These are phyloP conservation scores for Catalaphyllia jardinei DNA, from an alignment of 64 coral and sea anemone species.

Conservation along the genomic window DNA sequence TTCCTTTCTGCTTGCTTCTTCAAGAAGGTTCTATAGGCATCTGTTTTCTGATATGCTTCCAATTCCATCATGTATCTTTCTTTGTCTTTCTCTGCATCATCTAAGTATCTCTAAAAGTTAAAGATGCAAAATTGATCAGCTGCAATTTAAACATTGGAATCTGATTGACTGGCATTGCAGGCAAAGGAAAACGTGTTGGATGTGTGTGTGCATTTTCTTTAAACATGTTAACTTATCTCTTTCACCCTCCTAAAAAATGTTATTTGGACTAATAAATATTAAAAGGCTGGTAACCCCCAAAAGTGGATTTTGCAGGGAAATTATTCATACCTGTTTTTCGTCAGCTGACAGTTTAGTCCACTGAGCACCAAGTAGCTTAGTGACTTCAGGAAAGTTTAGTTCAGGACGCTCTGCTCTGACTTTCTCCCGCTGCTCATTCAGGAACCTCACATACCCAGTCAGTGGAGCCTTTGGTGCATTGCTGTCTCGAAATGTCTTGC, in stretches of 20 bases:
- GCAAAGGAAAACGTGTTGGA: too few species aligned
- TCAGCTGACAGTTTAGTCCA: slow-evolving; percentile 82
- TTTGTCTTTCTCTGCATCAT: slow-evolving; percentile 98
- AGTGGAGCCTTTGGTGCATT: slow-evolving; percentile 87
- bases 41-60: slow-evolving; percentile 93
- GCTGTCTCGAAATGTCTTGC: slow-evolving; percentile 78
- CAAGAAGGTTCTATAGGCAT: slow-evolving; percentile 89
- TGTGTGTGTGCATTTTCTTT: too few species aligned
- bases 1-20: slow-evolving; percentile 92
- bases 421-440: slow-evolving; percentile 87
- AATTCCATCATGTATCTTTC: slow-evolving; percentile 94
- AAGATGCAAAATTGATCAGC: not conserved
- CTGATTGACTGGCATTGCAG: not conserved
- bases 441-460: slow-evolving; percentile 85
- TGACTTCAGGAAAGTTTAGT: slow-evolving; percentile 74
- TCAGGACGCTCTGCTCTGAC: slow-evolving; percentile 68
- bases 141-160: not conserved
- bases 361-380: slow-evolving; percentile 83
- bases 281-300: too few species aligned
- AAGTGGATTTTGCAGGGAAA: too few species aligned
- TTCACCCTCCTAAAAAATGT: too few species aligned
- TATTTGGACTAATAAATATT: too few species aligned
- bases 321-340: slow-evolving; percentile 64
- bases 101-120: slow-evolving; percentile 87
- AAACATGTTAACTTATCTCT: too few species aligned